Evolutionary conservation across 2,797 vertebrate species (phyloP), one percentile per base, ranked within the genome.

Genomic region (Ataeniobius toweri): DNA sequence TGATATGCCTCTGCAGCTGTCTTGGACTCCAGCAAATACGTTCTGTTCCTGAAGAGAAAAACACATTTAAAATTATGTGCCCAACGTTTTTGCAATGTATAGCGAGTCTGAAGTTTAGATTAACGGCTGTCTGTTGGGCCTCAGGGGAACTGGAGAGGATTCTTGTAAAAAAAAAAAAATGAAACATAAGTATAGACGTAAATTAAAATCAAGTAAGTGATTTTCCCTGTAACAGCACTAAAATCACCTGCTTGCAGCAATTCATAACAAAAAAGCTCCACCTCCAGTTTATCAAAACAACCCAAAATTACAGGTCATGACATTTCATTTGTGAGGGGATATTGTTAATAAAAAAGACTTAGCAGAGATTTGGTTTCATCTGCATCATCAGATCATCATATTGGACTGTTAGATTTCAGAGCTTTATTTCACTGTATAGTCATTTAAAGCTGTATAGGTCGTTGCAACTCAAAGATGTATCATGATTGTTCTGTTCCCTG

Each of bases 281-380:
- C 71, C 72, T 78, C 36, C 50, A 76, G 86, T 87, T 91, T 89
- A 92, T 89, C 44, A 85, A 91, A 93, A 91, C 90, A 92, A 85
- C 8, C 58, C 80, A 71, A 86, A 80, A 88, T 85, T 86, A 76
- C 82, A 86, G 81, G 80, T 91, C 82, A 84, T 76, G 70, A 55
- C 81, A 77, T 90, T 91, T 91, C 39, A 91, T 92, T 91, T 81
- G 75, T 69, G 70, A 87, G 69, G 73, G 36, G 91, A 73, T 72
- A 91, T 88, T 79, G 84, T 93, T 85, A 94, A 93, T 91, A 91
- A 86, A 89, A 58, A 76, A 59, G 93, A 90, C 82, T 94, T 92
- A 92, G 71, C 71, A 24, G 63, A 86, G 91, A 91, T 94, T 88
- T 82, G 76, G 76, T 85, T 18, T 87, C 86, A 94, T 93, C 91